Conservation (phyloP, 2,113 vertebrate genomes). For the Catharus fuscescens region DNA sequence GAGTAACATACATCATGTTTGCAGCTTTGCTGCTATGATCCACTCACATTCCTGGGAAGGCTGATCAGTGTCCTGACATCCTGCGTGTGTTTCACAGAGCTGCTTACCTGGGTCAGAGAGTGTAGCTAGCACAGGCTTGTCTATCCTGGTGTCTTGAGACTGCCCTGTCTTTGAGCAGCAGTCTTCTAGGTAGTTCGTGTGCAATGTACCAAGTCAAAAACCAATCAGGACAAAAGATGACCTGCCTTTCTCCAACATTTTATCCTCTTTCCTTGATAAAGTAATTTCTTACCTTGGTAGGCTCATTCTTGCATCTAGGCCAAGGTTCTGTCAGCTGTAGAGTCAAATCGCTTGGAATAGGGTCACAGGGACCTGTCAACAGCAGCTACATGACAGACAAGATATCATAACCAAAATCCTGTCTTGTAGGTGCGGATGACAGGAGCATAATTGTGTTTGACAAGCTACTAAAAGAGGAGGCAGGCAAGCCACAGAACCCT, state of each 20-base stretch:
- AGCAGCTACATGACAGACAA: conserved; percentile 27
- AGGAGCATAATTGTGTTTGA: conserved; percentile 48
- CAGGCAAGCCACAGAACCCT: background rate
- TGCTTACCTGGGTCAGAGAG: background rate
- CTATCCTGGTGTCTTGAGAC: background rate
- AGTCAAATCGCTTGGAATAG: background rate
- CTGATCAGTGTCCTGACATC: background rate
- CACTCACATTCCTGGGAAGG: background rate
- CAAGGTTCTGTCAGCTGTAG: conserved; percentile 16
- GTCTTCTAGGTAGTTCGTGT: background rate
- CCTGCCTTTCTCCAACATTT: background rate
- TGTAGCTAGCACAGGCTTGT: background rate
- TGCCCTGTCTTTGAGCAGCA: background rate
- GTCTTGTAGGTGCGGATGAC: conserved; percentile 33
- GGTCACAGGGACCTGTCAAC: conserved; percentile 36
- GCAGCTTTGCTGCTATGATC: background rate
- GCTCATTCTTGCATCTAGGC: conserved; percentile 3
- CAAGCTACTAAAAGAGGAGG: conserved; percentile 23
- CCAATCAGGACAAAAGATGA: background rate
- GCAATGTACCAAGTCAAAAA: background rate
- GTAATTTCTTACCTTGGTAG: background rate
- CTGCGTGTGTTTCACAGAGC: background rate
- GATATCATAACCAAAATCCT: conserved; percentile 54
- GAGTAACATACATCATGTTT: background rate
- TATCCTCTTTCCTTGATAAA: background rate